Base-by-base conservation (phyloP, 2,888 invertebrate genomes). In the Galerucella nymphaeae region DNA sequence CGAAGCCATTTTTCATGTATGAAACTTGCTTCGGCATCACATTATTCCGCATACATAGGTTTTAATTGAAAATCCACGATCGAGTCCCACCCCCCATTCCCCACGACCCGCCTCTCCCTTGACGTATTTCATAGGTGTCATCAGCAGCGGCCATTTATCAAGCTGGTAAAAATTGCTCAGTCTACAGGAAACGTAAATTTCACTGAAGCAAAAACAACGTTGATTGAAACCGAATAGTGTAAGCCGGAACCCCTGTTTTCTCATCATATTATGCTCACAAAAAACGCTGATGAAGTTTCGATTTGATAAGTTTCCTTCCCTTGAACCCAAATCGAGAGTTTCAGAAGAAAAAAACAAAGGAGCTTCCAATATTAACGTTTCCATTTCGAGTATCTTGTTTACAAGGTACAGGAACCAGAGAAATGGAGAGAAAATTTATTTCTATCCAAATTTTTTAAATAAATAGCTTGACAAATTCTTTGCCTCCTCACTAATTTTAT, bases 1-100 rank as follows among this genome's bases (percentile, higher is more conserved):
- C 38, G 65, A 65, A 65, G 73, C 72, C 72, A 75, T 76, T 77
- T 76, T 77, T 76, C 73, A 70, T 66, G 68, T 72, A 70, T 72
- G 67, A 76, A 80, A 81, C 74, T 79, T 81, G 77, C 76, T 79
- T 78, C 77, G 77, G 82, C 82, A 81, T 82, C 85, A 82, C 81
- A 87, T 87, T 87, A 87, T 87, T 87, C 87, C 87, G 85, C 87
- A 85, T 86, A 87, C 86, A 86, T 86, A 87, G 83, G 84, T 87
- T 87, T 87, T 87, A 87, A 87, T 87, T 87, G 87, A 87, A 87
- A 86, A 84, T 84, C 83, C 83, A 81, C 81, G 78, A 82, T 80
- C 78, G 80, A 73, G 80, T 74, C 75, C 69, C 77, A 71, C 78
- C 81, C 79, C 75, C 78, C 76, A 77, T 45, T 23, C 70, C 62